Conservation (phyloP, 2,797 vertebrate species). For the Glyptemys insculpta region DNA sequence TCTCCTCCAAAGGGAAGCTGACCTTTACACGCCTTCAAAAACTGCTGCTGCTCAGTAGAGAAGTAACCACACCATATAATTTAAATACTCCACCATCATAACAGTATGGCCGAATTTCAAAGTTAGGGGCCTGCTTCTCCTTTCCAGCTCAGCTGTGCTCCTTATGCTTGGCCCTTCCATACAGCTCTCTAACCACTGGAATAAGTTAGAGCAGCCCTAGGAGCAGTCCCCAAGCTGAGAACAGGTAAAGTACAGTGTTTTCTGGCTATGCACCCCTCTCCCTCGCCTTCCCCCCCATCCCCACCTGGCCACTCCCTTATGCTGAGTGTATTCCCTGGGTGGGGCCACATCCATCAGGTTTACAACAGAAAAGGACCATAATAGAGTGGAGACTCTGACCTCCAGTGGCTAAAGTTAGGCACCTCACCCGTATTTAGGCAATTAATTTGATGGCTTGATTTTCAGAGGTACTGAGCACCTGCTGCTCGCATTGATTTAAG, state of each 20-base stretch:
- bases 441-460: background rate
- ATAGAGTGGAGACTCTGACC: background rate
- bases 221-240: background rate
- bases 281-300: background rate
- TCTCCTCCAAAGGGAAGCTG: background rate
- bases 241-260: background rate
- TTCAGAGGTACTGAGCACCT: background rate
- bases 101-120: background rate
- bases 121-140: slow-evolving; percentile 21
- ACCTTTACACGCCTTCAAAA: background rate
- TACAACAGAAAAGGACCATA: background rate
- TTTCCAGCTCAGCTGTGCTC: background rate
- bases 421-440: background rate
- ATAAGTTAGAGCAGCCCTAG: background rate
- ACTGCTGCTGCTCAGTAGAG: background rate
- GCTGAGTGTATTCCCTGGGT: background rate
- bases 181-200: background rate
- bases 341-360: background rate
- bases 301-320: background rate
- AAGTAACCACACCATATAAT: background rate
- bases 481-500: background rate
- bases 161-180: background rate
- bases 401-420: background rate
- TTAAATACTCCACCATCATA: background rate
- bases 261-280: background rate